A percentile compares a stretch with the other conserved stretches of the same genome.
phyloP scores from a whole-genome alignment of 2,888 invertebrate genomes.

The Stenoptilia bipunctidactyla region DNA sequence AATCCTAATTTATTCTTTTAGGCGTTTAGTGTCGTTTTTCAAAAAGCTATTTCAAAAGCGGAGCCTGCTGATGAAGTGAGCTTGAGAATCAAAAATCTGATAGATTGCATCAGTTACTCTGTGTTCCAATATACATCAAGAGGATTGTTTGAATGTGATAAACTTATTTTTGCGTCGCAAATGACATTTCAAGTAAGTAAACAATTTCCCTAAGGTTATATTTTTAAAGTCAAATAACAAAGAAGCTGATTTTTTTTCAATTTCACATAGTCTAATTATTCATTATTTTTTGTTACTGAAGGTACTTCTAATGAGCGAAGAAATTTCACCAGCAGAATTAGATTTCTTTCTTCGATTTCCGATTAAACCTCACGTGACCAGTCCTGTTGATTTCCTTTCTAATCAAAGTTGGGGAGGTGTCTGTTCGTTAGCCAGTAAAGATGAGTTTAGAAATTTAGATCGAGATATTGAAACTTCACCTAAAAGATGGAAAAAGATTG shows the following conservation, averaged over 20 bases:
- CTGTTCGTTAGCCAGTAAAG: constrained; percentile 88
- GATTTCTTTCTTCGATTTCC: constrained; percentile 95
- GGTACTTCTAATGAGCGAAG: constrained; percentile 89
- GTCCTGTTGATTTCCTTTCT: constrained; percentile 94
- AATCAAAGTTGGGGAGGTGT: constrained; percentile 96
- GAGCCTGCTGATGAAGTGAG: constrained; percentile 85
- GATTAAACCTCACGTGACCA: constrained; percentile 90
- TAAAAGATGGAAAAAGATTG: constrained; percentile 97
- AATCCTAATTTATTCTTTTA: constrained; percentile 27
- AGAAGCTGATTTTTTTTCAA: neutral
- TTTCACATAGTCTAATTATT: no score
- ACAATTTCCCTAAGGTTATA: no score
- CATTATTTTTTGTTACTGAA: no score
- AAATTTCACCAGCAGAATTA: constrained; percentile 86
- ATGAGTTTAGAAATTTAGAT: constrained; percentile 94
- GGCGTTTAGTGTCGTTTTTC: constrained; percentile 98
- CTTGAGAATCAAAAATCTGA: constrained; percentile 86
- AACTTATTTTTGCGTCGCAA: constrained; percentile 95
- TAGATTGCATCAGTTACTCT: constrained; percentile 94
- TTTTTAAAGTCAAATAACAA: no score
- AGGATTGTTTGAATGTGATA: constrained; percentile 96
- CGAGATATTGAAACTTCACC: constrained; percentile 95
- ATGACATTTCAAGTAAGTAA: constrained; percentile 91
- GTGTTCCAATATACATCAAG: constrained; percentile 95
- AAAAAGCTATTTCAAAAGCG: constrained; percentile 93